Evolutionary conservation across 2,888 invertebrate species (phyloP).

Genomic region (Trissolcus japonicus): DNA sequence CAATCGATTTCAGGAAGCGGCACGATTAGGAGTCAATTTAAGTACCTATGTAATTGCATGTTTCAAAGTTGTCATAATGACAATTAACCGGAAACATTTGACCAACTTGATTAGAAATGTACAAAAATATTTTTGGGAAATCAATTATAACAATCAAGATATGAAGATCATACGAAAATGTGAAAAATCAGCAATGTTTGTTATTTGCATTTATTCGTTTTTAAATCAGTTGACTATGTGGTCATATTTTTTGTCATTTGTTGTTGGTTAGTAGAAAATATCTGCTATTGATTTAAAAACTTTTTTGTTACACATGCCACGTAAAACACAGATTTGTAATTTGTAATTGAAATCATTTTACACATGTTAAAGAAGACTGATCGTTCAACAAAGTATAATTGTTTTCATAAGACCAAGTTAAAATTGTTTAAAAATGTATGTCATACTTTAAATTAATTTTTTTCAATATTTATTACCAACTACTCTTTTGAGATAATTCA

Average conservation of each 20-base stretch:
- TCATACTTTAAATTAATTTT: too few species aligned
- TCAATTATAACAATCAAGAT: slow-evolving; percentile 7
- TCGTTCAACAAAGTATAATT: too few species aligned
- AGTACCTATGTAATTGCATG: slow-evolving; percentile 18
- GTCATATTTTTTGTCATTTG: slow-evolving; percentile 12
- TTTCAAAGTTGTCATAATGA: slow-evolving; percentile 15
- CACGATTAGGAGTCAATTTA: slow-evolving; percentile 27
- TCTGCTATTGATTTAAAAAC: too few species aligned
- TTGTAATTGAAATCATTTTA: too few species aligned
- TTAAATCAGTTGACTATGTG: slow-evolving; percentile 21
- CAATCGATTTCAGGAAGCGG: slow-evolving; percentile 8
- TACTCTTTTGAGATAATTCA: too few species aligned
- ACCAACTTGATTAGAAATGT: slow-evolving; percentile 1
- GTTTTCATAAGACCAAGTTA: too few species aligned
- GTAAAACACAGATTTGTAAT: too few species aligned
- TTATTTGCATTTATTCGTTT: slow-evolving; percentile 11
- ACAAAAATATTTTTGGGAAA: slow-evolving; percentile 8
- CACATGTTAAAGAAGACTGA: too few species aligned
- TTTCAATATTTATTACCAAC: too few species aligned
- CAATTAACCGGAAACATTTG: slow-evolving; percentile 13
- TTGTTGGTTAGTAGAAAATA: slow-evolving; percentile 10
- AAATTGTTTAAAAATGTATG: too few species aligned
- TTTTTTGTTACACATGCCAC: too few species aligned
- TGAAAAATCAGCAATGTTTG: slow-evolving; percentile 12
- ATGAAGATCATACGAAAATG: slow-evolving; percentile 9